Evolutionary conservation across 2,797 vertebrate species (phyloP), one percentile per base, ranked within the genome.

Genomic region (Phoeniculus purpureus): DNA sequence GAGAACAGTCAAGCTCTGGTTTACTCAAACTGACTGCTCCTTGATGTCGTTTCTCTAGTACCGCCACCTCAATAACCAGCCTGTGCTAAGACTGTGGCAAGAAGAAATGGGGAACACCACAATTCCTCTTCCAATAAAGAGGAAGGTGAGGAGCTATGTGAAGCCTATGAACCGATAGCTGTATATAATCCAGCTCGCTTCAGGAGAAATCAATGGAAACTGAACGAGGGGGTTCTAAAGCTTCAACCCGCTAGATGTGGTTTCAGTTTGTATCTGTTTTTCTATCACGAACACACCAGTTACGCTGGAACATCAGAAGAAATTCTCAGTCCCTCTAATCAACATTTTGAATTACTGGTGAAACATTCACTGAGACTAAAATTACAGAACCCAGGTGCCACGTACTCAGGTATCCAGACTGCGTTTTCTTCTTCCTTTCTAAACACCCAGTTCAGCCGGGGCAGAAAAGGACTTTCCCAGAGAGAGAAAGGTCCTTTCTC

Each of bases 361-460:
- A 81, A 90, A 37, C 1, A 1, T 15, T 62, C 40, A 15, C 45
- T 62, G 45, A 59, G 77, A 48, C 23, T 10, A 34, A 13, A 86
- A 37, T n/a, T 10, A 47, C 16, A 17, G 45, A 50, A 8, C 20
- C 58, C 50, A 62, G 29, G 21, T 64, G 54, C 51, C 48, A 13
- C 0, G 0, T 2, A 9, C 2, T 3, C 9, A 45, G 16, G 7
- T 62, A 22, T 11, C 32, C 32, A 43, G 37, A 32, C 2, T 51
- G 48, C 51, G 25, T 61, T 62, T 61, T 45, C 29, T 68, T 62
- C n/a, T 59, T 61, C 48, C n/a, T 43, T 40, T 45, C 54, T 15
- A 40, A 84, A 21, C 7, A 32, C 22, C 12, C 10, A 16, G 19
- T n/a, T 3, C 7, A 65, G 15, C 5, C 59, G n/a, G 48, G 48